Evolutionary conservation across 2,797 vertebrate species (phyloP).

Genomic region (Graptemys geographica): DNA sequence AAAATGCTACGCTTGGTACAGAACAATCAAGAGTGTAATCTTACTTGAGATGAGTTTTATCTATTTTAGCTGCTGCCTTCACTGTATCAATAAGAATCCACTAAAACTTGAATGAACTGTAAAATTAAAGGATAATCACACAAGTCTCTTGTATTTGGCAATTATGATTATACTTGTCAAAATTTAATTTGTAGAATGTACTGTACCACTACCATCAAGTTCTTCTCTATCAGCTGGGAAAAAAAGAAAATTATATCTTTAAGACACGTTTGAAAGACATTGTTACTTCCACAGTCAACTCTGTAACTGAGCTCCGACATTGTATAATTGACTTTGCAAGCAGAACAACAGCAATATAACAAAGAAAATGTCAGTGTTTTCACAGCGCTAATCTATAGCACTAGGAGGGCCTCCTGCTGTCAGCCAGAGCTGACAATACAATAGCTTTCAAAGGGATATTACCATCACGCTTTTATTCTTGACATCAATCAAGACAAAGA

Average conservation of each 20-base stretch:
- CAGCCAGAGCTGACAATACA: constrained; percentile 85
- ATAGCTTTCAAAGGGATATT: constrained; percentile 87
- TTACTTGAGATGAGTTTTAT: constrained; percentile 70
- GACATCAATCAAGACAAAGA: constrained; percentile 87
- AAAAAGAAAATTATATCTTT: constrained; percentile 82
- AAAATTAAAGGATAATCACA: constrained; percentile 76
- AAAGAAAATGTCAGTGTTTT: constrained; percentile 87
- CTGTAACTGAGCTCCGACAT: constrained; percentile 83
- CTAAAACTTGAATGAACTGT: constrained; percentile 76
- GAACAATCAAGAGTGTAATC: constrained; percentile 75
- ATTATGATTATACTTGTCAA: constrained; percentile 76
- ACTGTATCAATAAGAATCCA: constrained; percentile 73
- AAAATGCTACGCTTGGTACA: constrained; percentile 76
- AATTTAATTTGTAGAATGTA: constrained; percentile 75
- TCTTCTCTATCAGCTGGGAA: constrained; percentile 73
- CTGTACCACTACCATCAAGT: constrained; percentile 61
- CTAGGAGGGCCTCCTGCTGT: constrained; percentile 85
- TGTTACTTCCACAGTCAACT: constrained; percentile 83
- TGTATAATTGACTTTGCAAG: constrained; percentile 86
- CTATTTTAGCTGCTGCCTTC: constrained; percentile 74
- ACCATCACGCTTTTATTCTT: constrained; percentile 85
- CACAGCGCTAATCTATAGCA: constrained; percentile 85
- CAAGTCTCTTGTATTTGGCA: constrained; percentile 72
- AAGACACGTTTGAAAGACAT: constrained; percentile 80
- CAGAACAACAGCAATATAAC: constrained; percentile 84